These are phyloP conservation scores for Drosophila arawakana DNA, from an alignment of 1,140 invertebrate species.

Conservation along the genomic window DNA sequence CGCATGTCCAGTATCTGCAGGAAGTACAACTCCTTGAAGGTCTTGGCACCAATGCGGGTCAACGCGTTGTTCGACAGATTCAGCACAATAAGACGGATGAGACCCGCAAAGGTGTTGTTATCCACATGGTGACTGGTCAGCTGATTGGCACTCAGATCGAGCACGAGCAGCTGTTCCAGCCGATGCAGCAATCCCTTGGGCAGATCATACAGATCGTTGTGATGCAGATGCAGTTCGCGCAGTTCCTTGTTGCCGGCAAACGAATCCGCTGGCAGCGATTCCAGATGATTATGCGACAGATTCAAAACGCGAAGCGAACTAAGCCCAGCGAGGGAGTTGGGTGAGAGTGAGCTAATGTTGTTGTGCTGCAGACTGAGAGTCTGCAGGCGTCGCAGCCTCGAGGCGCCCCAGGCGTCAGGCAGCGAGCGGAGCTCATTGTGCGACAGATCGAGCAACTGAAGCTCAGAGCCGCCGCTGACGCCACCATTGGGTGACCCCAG, in stretches of 20 bases:
- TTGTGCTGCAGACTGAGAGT: slow-evolving; percentile 91
- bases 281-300: slow-evolving; percentile 90
- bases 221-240: slow-evolving; percentile 90
- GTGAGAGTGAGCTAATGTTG: slow-evolving; percentile 88
- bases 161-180: slow-evolving; percentile 88
- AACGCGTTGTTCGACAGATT: slow-evolving; percentile 89
- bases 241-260: slow-evolving; percentile 89
- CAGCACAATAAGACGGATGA: slow-evolving; percentile 89
- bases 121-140: slow-evolving; percentile 89
- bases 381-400: slow-evolving; percentile 88
- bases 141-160: slow-evolving; percentile 91
- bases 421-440: slow-evolving; percentile 89
- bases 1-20: slow-evolving; percentile 92
- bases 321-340: slow-evolving; percentile 88
- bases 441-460: slow-evolving; percentile 90
- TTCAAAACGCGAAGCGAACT: slow-evolving; percentile 90
- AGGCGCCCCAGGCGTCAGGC: slow-evolving; percentile 88
- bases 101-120: slow-evolving; percentile 88
- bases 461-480: slow-evolving; percentile 83
- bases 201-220: slow-evolving; percentile 90
- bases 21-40: slow-evolving; percentile 92
- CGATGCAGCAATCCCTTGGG: slow-evolving; percentile 89
- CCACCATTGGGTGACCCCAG: slow-evolving; percentile 66
- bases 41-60: slow-evolving; percentile 87
- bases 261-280: slow-evolving; percentile 88